These are phyloP conservation scores for Staurois parvus DNA, from an alignment of 2,797 vertebrate species.

Conservation along the genomic window DNA sequence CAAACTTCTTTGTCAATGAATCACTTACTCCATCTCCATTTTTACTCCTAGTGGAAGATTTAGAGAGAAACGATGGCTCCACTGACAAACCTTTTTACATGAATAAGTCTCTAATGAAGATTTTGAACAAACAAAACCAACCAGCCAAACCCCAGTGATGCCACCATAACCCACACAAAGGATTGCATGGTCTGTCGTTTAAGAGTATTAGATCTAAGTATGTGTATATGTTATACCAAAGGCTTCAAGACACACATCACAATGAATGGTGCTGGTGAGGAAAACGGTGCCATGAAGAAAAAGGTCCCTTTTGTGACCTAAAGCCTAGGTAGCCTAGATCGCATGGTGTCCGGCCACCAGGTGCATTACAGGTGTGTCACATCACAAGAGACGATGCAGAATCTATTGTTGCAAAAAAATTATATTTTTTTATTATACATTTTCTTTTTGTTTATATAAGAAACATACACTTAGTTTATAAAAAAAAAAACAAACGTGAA, in stretches of 20 bases:
- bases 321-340: too few relatives aligned
- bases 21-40: constrained; percentile 65
- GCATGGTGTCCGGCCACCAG: too few relatives aligned
- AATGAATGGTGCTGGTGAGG: constrained; percentile 59
- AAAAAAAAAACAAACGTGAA: too few relatives aligned
- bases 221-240: constrained; percentile 76
- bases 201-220: constrained; percentile 56
- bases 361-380: too few relatives aligned
- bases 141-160: constrained; percentile 62
- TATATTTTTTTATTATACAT: too few relatives aligned
- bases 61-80: constrained; percentile 80
- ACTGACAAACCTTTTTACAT: constrained; percentile 73
- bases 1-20: background rate
- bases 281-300: too few relatives aligned
- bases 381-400: too few relatives aligned
- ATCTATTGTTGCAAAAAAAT: too few relatives aligned
- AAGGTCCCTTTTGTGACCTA: too few relatives aligned
- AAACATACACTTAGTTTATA: too few relatives aligned
- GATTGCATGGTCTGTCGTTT: background rate
- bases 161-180: background rate
- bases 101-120: constrained; percentile 70
- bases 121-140: constrained; percentile 72
- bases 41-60: constrained; percentile 81
- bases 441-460: too few relatives aligned
- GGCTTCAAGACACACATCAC: constrained; percentile 68